These are phyloP conservation scores for Drosophila novamexicana DNA, from an alignment of 1,140 invertebrate species.

Conservation along the genomic window DNA sequence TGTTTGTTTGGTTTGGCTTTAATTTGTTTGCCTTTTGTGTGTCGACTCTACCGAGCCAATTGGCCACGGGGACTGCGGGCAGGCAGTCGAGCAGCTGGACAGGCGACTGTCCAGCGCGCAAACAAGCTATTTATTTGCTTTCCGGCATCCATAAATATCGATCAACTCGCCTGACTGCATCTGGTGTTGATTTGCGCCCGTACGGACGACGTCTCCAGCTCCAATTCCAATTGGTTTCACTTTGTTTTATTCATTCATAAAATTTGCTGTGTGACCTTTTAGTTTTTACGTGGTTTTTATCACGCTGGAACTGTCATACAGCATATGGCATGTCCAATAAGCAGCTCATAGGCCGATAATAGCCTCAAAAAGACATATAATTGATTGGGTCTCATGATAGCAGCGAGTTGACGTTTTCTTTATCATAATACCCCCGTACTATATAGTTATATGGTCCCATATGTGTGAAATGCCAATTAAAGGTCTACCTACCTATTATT, in stretches of 20 bases:
- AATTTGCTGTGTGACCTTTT: slow-evolving; percentile 24
- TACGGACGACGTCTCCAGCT: not conserved
- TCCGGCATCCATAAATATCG: slow-evolving; percentile 72
- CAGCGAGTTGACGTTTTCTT: slow-evolving; percentile 19
- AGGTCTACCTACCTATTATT: slow-evolving; percentile 28
- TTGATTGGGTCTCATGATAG: slow-evolving; percentile 51
- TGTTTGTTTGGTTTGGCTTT: slow-evolving; percentile 33
- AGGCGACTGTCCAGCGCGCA: slow-evolving; percentile 26
- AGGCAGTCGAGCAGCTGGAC: slow-evolving; percentile 14
- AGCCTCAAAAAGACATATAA: slow-evolving; percentile 47
- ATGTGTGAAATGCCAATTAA: slow-evolving; percentile 51
- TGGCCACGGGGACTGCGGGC: slow-evolving; percentile 24
- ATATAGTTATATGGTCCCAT: slow-evolving; percentile 17
- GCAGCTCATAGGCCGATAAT: slow-evolving; percentile 22
- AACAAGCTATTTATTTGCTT: slow-evolving; percentile 64
- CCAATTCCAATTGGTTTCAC: slow-evolving; percentile 49
- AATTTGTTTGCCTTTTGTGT: slow-evolving; percentile 26
- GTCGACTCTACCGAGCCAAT: slow-evolving; percentile 6
- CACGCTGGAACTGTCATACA: slow-evolving; percentile 39
- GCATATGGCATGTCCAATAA: slow-evolving; percentile 32
- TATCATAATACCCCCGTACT: slow-evolving; percentile 15
- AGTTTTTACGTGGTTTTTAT: slow-evolving; percentile 60
- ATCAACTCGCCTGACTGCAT: slow-evolving; percentile 64
- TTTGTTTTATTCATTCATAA: slow-evolving; percentile 65
- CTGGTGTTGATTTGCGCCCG: slow-evolving; percentile 27